phyloP scores from a whole-genome alignment of 35 echinoderm and acorn worm species.

The Heliocidaris erythrogramma region DNA sequence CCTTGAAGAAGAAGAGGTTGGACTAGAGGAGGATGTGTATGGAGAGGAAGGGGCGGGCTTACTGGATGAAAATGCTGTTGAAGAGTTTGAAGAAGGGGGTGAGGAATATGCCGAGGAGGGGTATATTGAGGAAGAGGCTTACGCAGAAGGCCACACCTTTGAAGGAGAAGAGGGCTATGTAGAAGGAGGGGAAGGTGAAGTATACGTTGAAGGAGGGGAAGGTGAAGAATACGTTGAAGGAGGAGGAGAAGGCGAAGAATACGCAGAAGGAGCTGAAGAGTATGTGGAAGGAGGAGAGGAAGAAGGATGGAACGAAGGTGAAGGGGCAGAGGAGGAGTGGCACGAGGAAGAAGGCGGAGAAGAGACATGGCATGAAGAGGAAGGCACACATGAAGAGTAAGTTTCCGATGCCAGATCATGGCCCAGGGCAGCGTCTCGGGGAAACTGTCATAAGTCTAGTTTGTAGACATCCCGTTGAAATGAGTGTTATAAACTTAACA shows the following conservation, averaged over 20 bases:
- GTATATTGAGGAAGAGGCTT: not conserved
- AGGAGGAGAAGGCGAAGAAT: not conserved
- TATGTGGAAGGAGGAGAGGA: not conserved
- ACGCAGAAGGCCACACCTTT: not conserved
- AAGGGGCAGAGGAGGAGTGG: conserved; percentile 13
- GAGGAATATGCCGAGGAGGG: not conserved
- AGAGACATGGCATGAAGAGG: conserved; percentile 28
- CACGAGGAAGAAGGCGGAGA: not conserved
- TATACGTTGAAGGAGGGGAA: not conserved
- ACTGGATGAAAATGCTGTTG: not conserved
- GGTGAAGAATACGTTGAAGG: not conserved
- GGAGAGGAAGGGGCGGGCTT: not conserved
- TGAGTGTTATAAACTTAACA: no score
- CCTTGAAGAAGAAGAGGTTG: not conserved
- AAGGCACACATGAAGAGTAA: conserved; percentile 3
- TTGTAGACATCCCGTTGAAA: no score
- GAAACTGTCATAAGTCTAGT: no score
- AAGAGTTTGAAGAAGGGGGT: not conserved
- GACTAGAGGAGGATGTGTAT: conserved; percentile 24
- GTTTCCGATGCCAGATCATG: not conserved
- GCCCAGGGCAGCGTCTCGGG: no score
- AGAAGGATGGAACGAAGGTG: not conserved
- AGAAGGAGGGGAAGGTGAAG: not conserved
- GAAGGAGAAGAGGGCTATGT: not conserved
- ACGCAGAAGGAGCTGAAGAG: not conserved